Conservation (phyloP, 1,140 invertebrate species). For the Zaprionus tsacasi region DNA sequence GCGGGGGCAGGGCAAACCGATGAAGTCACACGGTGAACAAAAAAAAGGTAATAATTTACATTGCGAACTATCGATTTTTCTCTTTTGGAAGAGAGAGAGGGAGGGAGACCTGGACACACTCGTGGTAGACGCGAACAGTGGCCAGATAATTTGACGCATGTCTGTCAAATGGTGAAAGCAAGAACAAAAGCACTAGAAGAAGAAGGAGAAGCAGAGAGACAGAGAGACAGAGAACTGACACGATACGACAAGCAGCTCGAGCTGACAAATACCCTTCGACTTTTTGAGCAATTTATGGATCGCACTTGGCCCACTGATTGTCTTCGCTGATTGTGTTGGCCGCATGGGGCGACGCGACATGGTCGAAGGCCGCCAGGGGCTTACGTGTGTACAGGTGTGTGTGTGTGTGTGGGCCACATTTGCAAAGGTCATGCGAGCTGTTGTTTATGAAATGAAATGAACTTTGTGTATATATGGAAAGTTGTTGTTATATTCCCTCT, state of each 20-base stretch:
- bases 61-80: slow-evolving; percentile 73
- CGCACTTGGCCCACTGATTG: slow-evolving; percentile 74
- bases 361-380: slow-evolving; percentile 67
- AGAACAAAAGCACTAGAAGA: background rate
- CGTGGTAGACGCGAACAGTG: slow-evolving; percentile 2
- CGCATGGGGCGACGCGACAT: slow-evolving; percentile 37
- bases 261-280: slow-evolving; percentile 80
- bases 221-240: slow-evolving; percentile 47
- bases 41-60: slow-evolving; percentile 71
- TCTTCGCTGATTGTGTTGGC: slow-evolving; percentile 66
- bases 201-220: slow-evolving; percentile 10
- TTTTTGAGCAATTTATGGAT: slow-evolving; percentile 76
- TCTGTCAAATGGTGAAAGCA: slow-evolving; percentile 67
- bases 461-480: slow-evolving; percentile 16
- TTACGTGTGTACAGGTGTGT: slow-evolving; percentile 44
- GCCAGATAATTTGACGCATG: slow-evolving; percentile 71
- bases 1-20: slow-evolving; percentile 48
- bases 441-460: slow-evolving; percentile 13
- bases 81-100: slow-evolving; percentile 26
- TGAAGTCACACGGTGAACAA: slow-evolving; percentile 65
- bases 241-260: slow-evolving; percentile 52
- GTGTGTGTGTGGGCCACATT: slow-evolving; percentile 52
- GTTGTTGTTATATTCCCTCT: background rate
- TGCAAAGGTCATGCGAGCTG: slow-evolving; percentile 63
- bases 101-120: slow-evolving; percentile 16